Conservation (phyloP, 2,113 vertebrate genomes). For the Carassius auratus region DNA sequence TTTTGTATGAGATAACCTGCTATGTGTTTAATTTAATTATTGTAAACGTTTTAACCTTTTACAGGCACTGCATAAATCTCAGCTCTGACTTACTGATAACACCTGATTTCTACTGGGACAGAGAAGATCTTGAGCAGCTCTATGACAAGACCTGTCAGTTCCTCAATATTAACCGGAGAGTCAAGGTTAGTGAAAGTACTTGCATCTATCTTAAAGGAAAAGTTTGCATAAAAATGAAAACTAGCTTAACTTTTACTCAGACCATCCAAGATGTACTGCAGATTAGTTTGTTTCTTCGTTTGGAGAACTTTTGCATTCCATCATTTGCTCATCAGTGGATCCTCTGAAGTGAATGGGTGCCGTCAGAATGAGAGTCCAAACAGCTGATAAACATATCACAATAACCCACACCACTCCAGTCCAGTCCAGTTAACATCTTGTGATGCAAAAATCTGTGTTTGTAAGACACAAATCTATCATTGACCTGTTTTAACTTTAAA, state of each 20-base stretch:
- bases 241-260: background rate
- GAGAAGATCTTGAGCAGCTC: constrained; percentile 93
- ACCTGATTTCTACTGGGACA: constrained; percentile 98
- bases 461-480: no score
- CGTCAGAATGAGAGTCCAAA: background rate
- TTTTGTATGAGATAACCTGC: background rate
- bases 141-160: constrained; percentile 97
- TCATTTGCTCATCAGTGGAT: background rate
- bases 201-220: background rate
- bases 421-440: background rate
- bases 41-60: constrained; percentile 53
- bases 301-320: background rate
- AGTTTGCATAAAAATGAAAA: background rate
- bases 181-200: constrained; percentile 80
- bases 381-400: background rate
- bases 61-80: constrained; percentile 94
- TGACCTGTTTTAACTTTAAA: no score
- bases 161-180: constrained; percentile 93
- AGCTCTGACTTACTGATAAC: constrained; percentile 96
- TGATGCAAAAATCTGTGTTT: no score
- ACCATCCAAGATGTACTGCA: background rate
- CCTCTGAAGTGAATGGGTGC: background rate
- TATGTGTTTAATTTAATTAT: background rate
- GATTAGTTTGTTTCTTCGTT: no score
- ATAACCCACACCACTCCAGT: no score